phyloP scores from a whole-genome alignment of 2,888 invertebrate species.

The Zele albiditarsus region DNA sequence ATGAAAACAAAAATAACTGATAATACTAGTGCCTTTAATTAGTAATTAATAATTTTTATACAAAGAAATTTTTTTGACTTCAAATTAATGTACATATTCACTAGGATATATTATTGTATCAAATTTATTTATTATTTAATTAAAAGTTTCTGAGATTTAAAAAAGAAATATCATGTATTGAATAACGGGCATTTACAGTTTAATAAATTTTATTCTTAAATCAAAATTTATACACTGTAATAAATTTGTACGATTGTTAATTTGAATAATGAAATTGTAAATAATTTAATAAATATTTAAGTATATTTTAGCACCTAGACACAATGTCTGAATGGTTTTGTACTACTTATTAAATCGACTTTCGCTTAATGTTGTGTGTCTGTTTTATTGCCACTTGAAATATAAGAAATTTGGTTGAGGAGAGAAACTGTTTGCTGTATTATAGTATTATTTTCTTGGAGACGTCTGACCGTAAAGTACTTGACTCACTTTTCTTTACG shows the following conservation, averaged over 20 bases:
- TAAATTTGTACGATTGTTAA: background rate
- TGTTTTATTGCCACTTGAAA: background rate
- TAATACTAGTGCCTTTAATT: no score
- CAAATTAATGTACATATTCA: no score
- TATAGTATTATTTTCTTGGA: background rate
- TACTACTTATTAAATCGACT: conserved; percentile 20
- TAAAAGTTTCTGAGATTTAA: background rate
- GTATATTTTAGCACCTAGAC: background rate
- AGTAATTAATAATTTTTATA: no score
- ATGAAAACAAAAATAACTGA: conserved; percentile 20
- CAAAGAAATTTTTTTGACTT: no score
- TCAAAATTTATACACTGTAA: background rate
- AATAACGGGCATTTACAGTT: background rate
- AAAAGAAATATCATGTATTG: background rate
- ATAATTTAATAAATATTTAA: background rate
- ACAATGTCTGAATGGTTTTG: background rate
- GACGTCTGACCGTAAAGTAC: background rate
- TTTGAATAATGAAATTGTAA: background rate
- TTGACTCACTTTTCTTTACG: conserved; percentile 12
- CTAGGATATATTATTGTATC: no score
- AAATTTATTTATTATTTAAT: background rate
- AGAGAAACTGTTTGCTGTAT: conserved; percentile 1
- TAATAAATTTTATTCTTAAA: background rate
- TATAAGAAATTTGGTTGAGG: background rate
- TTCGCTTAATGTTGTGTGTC: background rate